These are phyloP conservation scores for Oryzias melastigma DNA, from an alignment of 2,113 vertebrate genomes.

Conservation along the genomic window DNA sequence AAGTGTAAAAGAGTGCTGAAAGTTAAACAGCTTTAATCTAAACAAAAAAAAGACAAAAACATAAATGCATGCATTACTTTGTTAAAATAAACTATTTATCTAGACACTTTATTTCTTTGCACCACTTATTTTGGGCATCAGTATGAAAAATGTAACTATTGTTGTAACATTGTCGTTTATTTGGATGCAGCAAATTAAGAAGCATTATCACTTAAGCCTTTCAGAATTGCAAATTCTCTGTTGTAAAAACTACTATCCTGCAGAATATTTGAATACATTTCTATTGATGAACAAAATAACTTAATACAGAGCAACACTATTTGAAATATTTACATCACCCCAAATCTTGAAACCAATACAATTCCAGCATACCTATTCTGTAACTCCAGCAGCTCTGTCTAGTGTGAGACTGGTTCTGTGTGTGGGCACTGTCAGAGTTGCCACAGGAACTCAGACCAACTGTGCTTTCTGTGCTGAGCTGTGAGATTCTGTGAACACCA, in stretches of 20 bases:
- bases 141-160: no score
- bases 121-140: no score
- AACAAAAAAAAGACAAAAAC: no score
- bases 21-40: no score
- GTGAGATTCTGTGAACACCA: conserved; percentile 48
- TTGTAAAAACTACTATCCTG: background rate
- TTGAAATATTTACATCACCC: background rate
- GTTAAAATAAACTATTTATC: no score
- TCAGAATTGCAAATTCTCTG: background rate
- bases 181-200: no score
- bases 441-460: conserved; percentile 49
- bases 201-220: background rate
- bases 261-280: background rate
- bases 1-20: no score
- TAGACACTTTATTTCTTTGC: no score
- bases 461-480: conserved; percentile 48
- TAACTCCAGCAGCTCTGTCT: conserved; percentile 18
- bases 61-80: no score
- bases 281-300: background rate
- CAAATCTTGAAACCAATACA: no score
- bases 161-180: no score
- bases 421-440: conserved; percentile 49
- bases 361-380: background rate
- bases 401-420: conserved; percentile 24
- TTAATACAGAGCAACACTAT: background rate